Base-by-base conservation (phyloP, 2,888 invertebrate species). In the Tetragonisca angustula region DNA sequence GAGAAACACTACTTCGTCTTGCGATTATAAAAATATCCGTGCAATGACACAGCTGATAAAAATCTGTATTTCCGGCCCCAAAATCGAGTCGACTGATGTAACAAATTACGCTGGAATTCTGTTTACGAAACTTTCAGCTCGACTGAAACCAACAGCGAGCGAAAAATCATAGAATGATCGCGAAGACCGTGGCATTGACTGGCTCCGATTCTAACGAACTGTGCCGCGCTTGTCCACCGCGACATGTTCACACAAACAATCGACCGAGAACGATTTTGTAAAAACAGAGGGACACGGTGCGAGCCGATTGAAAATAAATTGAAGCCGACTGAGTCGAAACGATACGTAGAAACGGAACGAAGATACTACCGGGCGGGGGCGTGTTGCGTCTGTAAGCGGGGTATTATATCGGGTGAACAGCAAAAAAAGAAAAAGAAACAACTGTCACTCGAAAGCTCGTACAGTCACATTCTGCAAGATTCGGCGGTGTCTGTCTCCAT, bases 381-480 rank as follows among this genome's bases (percentile, higher is more conserved):
- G 76, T 59, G 61, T 74, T 90, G 36, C 36, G 36, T 36, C 9
- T 9, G 36, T 90, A 93, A 93, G 92, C 92, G 88, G 88, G 89
- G 88, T 90, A 88, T 36, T 36, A 9, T 90, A 88, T 89, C 81
- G 85, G 85, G 91, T 89, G 91, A 91, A 93, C 92, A 92, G 91
- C 90, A 91, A 52, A 91, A 43, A 36, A 36, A 36, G 6, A 43
- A 43, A 36, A 36, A 36, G 6, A 5, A 88, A 91, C 87, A 91
- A 91, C 79, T 90, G 90, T 92, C 91, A 91, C 90, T 91, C 90
- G 89, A 92, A 32, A 92, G 91, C 92, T 93, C 88, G 90, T 90
- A 90, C 90, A 90, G 90, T 92, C 85, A 91, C 93, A 93, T 93
- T 93, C 92, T 93, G 93, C 93, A 92, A 91, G 89, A 90, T 91